These are phyloP conservation scores for Chaenogobius annularis DNA, from an alignment of 2,113 vertebrate species.

Conservation along the genomic window DNA sequence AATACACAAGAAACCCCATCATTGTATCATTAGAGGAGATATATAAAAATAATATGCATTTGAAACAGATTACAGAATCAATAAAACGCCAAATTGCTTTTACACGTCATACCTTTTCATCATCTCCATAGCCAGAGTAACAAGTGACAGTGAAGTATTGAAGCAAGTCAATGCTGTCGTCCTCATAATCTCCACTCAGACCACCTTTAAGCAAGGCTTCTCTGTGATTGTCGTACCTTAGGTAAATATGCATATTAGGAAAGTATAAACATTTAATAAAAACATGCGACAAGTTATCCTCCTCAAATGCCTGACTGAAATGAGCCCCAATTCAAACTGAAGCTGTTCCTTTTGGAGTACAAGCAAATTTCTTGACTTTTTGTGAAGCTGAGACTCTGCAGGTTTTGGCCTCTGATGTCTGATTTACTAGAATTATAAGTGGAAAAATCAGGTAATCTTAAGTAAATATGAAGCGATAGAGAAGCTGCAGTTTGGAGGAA, in stretches of 20 bases:
- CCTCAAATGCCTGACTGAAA: too few relatives aligned
- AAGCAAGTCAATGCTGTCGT: conserved; percentile 90
- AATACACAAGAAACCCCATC: background rate
- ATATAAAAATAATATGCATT: background rate
- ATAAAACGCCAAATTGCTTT: background rate
- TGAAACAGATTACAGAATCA: background rate
- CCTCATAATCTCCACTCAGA: conserved; percentile 86
- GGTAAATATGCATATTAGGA: background rate
- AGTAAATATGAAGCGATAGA: too few relatives aligned
- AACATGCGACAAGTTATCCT: background rate
- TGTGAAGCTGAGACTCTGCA: too few relatives aligned
- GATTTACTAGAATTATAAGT: too few relatives aligned
- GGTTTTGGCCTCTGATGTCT: too few relatives aligned
- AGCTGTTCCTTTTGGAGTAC: too few relatives aligned
- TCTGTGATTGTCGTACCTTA: conserved; percentile 95
- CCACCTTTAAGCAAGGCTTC: conserved; percentile 92
- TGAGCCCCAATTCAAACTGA: too few relatives aligned
- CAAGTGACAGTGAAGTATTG: conserved; percentile 92
- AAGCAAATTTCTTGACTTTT: too few relatives aligned
- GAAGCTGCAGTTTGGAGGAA: too few relatives aligned
- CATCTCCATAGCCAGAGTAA: conserved; percentile 91
- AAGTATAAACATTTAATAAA: background rate
- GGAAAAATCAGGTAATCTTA: too few relatives aligned
- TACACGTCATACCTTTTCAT: conserved; percentile 81
- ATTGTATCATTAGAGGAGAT: background rate